A percentile compares a stretch with the other conserved stretches of the same genome.
phyloP scores from a whole-genome alignment of 2,888 invertebrate species.

The Lepidochitona cinerea region DNA sequence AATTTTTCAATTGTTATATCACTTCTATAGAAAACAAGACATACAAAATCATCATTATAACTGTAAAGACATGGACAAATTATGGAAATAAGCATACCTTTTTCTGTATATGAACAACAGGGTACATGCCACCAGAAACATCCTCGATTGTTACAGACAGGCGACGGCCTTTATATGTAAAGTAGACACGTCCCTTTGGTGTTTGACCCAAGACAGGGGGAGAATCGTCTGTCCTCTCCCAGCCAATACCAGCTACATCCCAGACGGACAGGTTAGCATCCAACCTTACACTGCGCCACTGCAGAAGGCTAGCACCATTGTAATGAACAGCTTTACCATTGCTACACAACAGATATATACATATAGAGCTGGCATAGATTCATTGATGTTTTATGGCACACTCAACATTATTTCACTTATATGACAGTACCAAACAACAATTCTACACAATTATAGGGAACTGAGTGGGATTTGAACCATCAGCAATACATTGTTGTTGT shows the following conservation, averaged over 20 bases:
- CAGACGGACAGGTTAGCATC: conserved; percentile 65
- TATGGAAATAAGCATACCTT: too few species aligned
- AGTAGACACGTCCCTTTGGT: conserved; percentile 66
- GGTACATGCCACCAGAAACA: conserved; percentile 67
- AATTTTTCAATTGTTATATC: too few species aligned
- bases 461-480: too few species aligned
- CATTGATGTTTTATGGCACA: too few species aligned
- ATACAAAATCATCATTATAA: not conserved
- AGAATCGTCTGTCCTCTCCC: conserved; percentile 60
- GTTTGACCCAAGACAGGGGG: conserved; percentile 47
- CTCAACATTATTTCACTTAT: too few species aligned
- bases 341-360: too few species aligned
- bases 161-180: conserved; percentile 67
- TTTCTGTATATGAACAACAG: conserved; percentile 70
- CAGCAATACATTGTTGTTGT: too few species aligned
- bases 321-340: conserved; percentile 71
- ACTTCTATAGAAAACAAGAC: too few species aligned
- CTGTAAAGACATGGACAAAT: not conserved
- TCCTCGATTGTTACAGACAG: conserved; percentile 66
- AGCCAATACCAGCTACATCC: conserved; percentile 69
- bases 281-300: conserved; percentile 69
- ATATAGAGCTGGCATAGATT: too few species aligned
- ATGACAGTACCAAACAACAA: too few species aligned
- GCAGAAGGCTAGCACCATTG: conserved; percentile 69
- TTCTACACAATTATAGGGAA: too few species aligned